These are phyloP conservation scores for Blennius ocellaris DNA, from an alignment of 2,113 vertebrate genomes.

Conservation along the genomic window DNA sequence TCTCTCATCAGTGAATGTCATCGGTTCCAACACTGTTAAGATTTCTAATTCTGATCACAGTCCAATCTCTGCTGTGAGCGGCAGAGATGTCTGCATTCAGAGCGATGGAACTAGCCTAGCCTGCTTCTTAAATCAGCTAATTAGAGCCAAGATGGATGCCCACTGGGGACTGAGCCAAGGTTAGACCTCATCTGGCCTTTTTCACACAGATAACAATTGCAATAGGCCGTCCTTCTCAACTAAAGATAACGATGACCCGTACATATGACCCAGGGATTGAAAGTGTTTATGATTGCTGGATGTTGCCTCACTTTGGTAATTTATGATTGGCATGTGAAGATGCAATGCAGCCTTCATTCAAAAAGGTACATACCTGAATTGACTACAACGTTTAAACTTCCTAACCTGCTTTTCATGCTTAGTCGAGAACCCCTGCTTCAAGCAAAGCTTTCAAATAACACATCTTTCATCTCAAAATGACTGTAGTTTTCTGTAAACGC, in stretches of 20 bases:
- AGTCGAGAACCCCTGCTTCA: background rate
- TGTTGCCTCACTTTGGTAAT: slow-evolving; percentile 1
- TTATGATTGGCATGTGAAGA: slow-evolving; percentile 26
- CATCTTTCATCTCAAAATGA: slow-evolving; percentile 48
- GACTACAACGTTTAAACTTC: no score
- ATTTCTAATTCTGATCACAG: slow-evolving; percentile 21
- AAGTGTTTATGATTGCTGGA: no score
- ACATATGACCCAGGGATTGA: background rate
- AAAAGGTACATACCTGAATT: background rate
- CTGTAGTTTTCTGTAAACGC: slow-evolving; percentile 34
- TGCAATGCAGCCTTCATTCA: background rate
- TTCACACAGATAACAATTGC: slow-evolving; percentile 49
- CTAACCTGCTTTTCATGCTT: background rate
- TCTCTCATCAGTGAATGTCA: slow-evolving; percentile 7
- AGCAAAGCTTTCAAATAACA: slow-evolving; percentile 17
- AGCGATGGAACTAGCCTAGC: background rate
- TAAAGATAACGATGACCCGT: slow-evolving; percentile 38
- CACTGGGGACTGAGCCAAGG: slow-evolving; percentile 51
- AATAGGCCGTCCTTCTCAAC: slow-evolving; percentile 22
- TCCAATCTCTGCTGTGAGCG: background rate
- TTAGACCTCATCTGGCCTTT: slow-evolving; percentile 60
- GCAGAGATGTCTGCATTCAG: slow-evolving; percentile 26
- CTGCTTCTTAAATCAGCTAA: slow-evolving; percentile 61
- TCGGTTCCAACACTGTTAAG: background rate
- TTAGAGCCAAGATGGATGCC: slow-evolving; percentile 61